These are phyloP conservation scores for Toxotes chatareus DNA, from an alignment of 2,113 vertebrate genomes.

Conservation along the genomic window DNA sequence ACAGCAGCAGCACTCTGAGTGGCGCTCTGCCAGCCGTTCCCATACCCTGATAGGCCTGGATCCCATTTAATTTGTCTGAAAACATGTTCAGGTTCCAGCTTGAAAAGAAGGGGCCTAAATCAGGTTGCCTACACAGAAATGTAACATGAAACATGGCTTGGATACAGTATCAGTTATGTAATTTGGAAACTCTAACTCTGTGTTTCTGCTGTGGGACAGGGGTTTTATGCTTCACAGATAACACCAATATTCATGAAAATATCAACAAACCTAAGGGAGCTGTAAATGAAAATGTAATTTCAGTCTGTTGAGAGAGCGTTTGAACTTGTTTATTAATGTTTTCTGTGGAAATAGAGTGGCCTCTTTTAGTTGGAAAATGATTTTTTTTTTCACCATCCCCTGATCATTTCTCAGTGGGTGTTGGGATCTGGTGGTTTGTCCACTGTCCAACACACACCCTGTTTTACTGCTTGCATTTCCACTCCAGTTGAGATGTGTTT, in stretches of 20 bases:
- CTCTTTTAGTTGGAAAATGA: constrained; percentile 6
- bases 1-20: constrained; percentile 4
- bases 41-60: constrained; percentile 24
- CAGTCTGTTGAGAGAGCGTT: constrained; percentile 19
- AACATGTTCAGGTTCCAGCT: constrained; percentile 10
- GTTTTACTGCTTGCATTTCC: constrained; percentile 26
- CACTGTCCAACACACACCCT: constrained; percentile 18
- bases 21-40: neutral
- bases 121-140: neutral
- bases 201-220: constrained; percentile 10
- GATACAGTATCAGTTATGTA: constrained; percentile 28
- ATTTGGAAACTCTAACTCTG: constrained; percentile 18
- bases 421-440: constrained; percentile 43
- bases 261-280: constrained; percentile 38
- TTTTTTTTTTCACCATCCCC: neutral
- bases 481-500: constrained; percentile 31
- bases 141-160: constrained; percentile 11
- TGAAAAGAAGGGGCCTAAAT: neutral
- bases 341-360: constrained; percentile 41
- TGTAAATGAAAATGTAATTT: constrained; percentile 26
- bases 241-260: constrained; percentile 23
- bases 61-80: constrained; percentile 25
- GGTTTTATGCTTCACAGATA: constrained; percentile 16
- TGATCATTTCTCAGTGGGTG: constrained; percentile 11
- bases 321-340: constrained; percentile 36